Evolutionary conservation across 2,888 invertebrate species (phyloP).

Genomic region (Icerya purchasi): DNA sequence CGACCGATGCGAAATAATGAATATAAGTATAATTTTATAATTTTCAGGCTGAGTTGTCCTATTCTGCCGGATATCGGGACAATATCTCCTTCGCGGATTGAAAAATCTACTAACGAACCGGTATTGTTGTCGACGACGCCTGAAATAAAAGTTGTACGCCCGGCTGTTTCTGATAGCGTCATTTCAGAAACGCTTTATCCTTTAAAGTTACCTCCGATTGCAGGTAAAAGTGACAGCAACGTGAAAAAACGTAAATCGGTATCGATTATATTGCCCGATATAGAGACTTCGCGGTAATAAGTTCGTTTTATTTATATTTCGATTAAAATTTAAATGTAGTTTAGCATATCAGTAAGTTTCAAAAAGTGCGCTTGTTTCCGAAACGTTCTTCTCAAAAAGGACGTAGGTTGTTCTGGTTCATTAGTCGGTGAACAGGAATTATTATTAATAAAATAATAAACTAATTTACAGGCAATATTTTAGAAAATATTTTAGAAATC

Average conservation of each 20-base stretch:
- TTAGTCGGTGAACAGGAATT: too few species aligned
- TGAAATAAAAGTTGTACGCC: slow-evolving; percentile 9
- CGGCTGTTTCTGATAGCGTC: neutral
- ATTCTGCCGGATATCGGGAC: slow-evolving; percentile 11
- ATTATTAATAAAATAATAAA: too few species aligned
- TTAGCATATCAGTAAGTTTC: too few species aligned
- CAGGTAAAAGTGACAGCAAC: slow-evolving; percentile 1
- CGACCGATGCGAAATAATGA: too few species aligned
- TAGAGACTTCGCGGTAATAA: neutral
- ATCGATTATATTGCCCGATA: slow-evolving; percentile 5
- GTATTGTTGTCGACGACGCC: neutral
- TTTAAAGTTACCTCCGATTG: neutral
- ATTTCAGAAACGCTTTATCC: neutral
- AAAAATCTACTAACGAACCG: neutral
- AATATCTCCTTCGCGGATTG: slow-evolving; percentile 7
- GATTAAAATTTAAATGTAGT: too few species aligned
- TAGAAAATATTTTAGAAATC: too few species aligned
- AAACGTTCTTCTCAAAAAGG: too few species aligned
- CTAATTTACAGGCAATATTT: too few species aligned
- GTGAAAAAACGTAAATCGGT: slow-evolving; percentile 8
- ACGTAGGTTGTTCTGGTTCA: too few species aligned
- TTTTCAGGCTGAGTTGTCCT: slow-evolving; percentile 11
- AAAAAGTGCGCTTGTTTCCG: too few species aligned
- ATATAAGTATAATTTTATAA: too few species aligned
- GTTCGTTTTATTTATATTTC: too few species aligned